Evolutionary conservation across 2,113 vertebrate genomes (phyloP), one percentile per base, ranked within the genome.

Genomic region (Plotosus lineatus): DNA sequence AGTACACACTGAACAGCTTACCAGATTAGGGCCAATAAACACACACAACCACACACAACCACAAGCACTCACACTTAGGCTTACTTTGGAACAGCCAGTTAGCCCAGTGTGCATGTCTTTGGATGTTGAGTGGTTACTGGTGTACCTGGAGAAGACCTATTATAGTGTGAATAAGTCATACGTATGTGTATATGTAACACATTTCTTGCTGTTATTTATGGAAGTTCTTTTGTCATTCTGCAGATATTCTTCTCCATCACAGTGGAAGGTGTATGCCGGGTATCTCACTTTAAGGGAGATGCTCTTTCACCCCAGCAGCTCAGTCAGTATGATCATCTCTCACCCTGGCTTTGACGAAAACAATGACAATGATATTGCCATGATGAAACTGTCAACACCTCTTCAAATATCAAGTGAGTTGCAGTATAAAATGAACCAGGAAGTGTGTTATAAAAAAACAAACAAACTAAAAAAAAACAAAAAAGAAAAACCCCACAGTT

Each of bases 291-390:
- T 86, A 66, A 0, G 0, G 0, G 6, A 6, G 12, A 88, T 90
- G 89, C 0, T 0, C 0, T 7, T 0, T 0, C 0, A 0, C 0
- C 0, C 0, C 0, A 84, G 83, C 23, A 84, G 46, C 19, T 2
- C 2, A 7, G 88, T 93, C 3, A 0, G 8, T 0, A 83, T 28
- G 69, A 88, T 94, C 76, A 85, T 93, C 65, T 72, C 0, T n/a
- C 90, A 94, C 53, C 6, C 85, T 19, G 9, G 79, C 0, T 94
- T 61, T 40, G 1, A 92, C 65, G 0, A 6, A 0, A 90, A 81
- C 0, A 84, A 82, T 33, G 50, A 89, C 46, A 83, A 92, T 31
- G 93, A 94, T 69, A 76, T 94, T 0, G 91, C 92, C n/a, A 85
- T 94, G 9, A 85, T 94, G 74, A 93, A 89, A 83, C 90, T 94